These are phyloP conservation scores for Dasyurus viverrinus DNA, from an alignment of 2,113 vertebrate species.

Conservation along the genomic window DNA sequence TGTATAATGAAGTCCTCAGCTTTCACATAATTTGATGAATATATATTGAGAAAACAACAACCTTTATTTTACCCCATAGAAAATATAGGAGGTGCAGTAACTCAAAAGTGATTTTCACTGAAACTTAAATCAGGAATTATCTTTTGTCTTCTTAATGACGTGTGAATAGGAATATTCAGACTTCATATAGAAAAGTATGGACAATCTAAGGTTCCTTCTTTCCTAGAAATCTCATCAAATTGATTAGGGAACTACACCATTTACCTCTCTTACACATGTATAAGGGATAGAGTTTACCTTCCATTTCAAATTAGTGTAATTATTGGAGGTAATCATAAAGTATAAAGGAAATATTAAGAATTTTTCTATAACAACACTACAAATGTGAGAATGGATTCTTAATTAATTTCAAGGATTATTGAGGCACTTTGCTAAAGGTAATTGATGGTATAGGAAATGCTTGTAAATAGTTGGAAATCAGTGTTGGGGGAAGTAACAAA, in stretches of 20 bases:
- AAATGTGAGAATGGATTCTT: not conserved
- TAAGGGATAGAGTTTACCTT: not conserved
- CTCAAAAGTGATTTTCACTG: not conserved
- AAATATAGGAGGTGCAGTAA: not conserved
- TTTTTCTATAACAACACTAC: not conserved
- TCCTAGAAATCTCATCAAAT: not conserved
- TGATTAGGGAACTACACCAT: not conserved
- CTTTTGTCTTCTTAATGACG: not conserved
- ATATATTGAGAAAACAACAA: not conserved
- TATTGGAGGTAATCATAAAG: not conserved
- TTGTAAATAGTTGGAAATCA: not conserved
- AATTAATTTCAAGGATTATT: not conserved
- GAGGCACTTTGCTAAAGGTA: not conserved
- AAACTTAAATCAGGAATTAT: not conserved
- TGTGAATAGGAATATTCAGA: not conserved
- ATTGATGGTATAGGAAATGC: not conserved
- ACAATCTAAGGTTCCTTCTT: not conserved
- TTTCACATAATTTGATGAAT: not conserved
- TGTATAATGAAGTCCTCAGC: not conserved
- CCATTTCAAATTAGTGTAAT: not conserved
- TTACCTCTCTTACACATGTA: not conserved
- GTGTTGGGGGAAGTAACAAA: not conserved
- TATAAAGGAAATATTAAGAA: not conserved
- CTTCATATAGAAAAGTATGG: not conserved
- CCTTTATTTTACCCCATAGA: not conserved